Base-by-base conservation (phyloP, 2,888 invertebrate species). In the Ellobium chinense region DNA sequence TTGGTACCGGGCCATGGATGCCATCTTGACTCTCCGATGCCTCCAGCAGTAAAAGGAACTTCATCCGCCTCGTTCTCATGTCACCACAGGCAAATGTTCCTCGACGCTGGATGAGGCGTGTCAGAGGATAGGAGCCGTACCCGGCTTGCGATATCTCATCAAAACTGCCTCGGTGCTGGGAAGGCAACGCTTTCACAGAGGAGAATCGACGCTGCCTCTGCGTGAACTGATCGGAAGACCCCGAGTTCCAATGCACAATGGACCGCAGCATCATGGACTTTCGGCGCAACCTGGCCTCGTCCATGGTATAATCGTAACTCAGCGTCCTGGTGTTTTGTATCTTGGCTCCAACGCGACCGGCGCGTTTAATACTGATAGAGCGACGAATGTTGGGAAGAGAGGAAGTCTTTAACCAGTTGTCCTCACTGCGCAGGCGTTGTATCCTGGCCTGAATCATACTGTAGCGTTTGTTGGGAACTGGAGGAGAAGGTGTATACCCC, bases 221-320 rank as follows among this genome's bases (percentile, higher is more conserved):
- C 29, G 58, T 3, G 27, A 68, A 27, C 7, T 74, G 24, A 7
- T 80, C 80, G 21, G 80, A 80, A 7, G 80, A 80, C 5, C 65
- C 66, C 12, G 80, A 80, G 34, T 80, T 80, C 74, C 80, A 73
- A 0, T 74, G 74, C 7, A 80, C 74, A 29, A 80, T 31, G 2
- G 80, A 80, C 24, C 80, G 24, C 1, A 80, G 68, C 80, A 80
- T 80, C 80, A 80, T 80, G 0, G 80, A 80, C 34, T 80, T 80
- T 21, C 80, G 58, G 24, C 80, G 36, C 12, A 80, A 46, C n/a
- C 80, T 54, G 21, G 80, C 80, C 31, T 80, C 80, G 39, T 80
- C 80, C 80, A 80, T 80, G 1, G 80, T 80, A 34, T 80, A 80
- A 36, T 80, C 80, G 36, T 68, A 80, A 37, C 80, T 80, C 24